Evolutionary conservation across 2,113 vertebrate genomes (phyloP), one percentile per base, ranked within the genome.

Genomic region (Chlorodrepanis virens): DNA sequence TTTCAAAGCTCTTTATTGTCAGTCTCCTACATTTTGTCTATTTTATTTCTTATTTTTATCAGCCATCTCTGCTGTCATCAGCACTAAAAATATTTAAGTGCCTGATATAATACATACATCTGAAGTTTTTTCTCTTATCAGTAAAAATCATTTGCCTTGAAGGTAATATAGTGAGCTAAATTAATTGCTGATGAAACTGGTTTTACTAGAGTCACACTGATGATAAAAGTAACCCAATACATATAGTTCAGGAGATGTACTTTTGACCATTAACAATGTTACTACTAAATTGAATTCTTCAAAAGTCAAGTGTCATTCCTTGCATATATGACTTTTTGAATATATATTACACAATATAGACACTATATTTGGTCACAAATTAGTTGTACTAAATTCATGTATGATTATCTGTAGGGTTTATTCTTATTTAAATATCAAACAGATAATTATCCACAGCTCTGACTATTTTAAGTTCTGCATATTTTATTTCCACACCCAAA

Each of bases 11-110:
- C 35, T 76, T 87, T 90, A 71, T 91, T 93, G 65, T 95, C 65
- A 80, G 29, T 74, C 53, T 76, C 52, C 60, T 92, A 59, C 72
- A 75, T 90, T 90, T 96, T 84, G 50, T 39, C 59, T 50, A 21
- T 94, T 95, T 93, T 93, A 70, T 88, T 91, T 61, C 12, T 19
- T 87, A 68, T 82, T 92, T 94, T 90, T 52, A 75, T 94, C 78
- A 90, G 37, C 71, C 49, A 57, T 80, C 63, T 89, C 65, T 49
- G 72, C 50, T 61, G 35, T 77, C 24, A 59, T 93, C 86, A 67
- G 69, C 89, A 86, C 78, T 91, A 87, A 93, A 93, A 84, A 68
- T 29, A 60, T 68, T 14, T 67, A 77, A 89, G 59, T 89, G n/a
- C 47, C 63, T 76, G 47, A 4, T 7, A 93, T 72, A 93, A 64